Percentiles rank a stretch among this genome's conserved stretches.
phyloP scores from a whole-genome alignment of 2,888 invertebrate genomes.

The Philaethria dido region DNA sequence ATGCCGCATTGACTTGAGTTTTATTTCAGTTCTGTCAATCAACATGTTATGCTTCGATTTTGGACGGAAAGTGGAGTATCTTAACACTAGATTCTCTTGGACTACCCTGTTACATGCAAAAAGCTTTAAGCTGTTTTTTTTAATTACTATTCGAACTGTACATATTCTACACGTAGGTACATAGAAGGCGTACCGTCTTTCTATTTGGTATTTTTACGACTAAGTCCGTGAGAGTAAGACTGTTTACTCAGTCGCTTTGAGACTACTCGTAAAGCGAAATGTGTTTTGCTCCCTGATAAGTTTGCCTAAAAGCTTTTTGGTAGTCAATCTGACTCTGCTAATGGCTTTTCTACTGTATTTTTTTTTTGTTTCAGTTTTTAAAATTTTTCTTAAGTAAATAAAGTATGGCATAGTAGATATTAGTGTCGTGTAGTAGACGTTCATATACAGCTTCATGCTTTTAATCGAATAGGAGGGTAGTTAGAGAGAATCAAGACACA shows the following conservation, averaged over 20 bases:
- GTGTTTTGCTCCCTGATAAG: slow-evolving; percentile 27
- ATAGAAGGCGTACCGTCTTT: background rate
- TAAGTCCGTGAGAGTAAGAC: slow-evolving; percentile 18
- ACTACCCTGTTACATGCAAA: no score
- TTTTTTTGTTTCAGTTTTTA: background rate
- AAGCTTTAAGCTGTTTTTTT: no score
- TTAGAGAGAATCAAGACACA: no score
- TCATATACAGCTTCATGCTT: no score
- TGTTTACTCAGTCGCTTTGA: slow-evolving; percentile 26
- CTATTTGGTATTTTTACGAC: slow-evolving; percentile 8
- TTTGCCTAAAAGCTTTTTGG: slow-evolving; percentile 30
- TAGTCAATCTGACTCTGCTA: slow-evolving; percentile 17
- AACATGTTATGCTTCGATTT: no score
- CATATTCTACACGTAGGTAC: background rate
- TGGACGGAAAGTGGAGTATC: no score
- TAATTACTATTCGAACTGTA: background rate
- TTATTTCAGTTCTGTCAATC: no score
- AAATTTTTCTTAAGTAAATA: background rate
- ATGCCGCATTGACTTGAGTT: no score
- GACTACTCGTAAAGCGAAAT: slow-evolving; percentile 23
- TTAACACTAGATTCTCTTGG: no score
- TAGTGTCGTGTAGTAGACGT: no score
- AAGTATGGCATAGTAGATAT: no score
- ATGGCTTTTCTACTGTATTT: slow-evolving; percentile 1
- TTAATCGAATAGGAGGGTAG: no score